A percentile compares a stretch with the other conserved stretches of the same genome.
phyloP scores from a whole-genome alignment of 2,797 vertebrate genomes.

The Leontocebus nigricollis region DNA sequence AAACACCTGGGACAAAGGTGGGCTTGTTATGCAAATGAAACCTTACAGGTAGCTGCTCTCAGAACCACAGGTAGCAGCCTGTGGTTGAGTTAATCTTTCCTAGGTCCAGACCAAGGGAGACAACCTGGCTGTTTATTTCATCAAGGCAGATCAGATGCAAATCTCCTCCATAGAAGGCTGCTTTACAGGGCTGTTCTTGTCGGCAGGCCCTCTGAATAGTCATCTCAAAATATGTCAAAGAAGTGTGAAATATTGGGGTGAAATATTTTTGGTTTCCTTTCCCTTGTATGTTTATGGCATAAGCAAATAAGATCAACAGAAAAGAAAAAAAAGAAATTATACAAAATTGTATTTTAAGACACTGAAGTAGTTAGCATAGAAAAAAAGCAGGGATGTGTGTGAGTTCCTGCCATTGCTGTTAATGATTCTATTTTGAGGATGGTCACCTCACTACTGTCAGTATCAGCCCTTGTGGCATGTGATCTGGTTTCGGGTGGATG shows the following conservation, averaged over 20 bases:
- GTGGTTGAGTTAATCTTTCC: background rate
- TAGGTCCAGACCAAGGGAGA: background rate
- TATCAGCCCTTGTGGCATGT: background rate
- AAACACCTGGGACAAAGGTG: background rate
- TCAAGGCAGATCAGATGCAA: background rate
- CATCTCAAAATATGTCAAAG: background rate
- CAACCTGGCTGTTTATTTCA: background rate
- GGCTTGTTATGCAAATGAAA: background rate
- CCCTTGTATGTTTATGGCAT: background rate
- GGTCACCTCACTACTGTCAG: rapidly evolving
- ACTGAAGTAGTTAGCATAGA: background rate
- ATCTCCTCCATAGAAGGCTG: background rate
- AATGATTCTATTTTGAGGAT: background rate
- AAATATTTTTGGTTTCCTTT: background rate
- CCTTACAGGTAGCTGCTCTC: background rate
- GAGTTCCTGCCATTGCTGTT: background rate
- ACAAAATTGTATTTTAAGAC: background rate
- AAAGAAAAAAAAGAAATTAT: background rate
- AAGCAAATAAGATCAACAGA: background rate
- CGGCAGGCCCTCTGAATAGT: background rate
- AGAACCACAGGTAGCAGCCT: background rate
- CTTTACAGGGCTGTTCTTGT: background rate
- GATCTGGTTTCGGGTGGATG: background rate
- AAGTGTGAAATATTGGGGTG: background rate
- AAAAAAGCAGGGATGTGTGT: background rate